A percentile compares a stretch with the other conserved stretches of the same genome.
Conservation (phyloP, 2,113 vertebrate species). For the Neotragus moschatus region DNA sequence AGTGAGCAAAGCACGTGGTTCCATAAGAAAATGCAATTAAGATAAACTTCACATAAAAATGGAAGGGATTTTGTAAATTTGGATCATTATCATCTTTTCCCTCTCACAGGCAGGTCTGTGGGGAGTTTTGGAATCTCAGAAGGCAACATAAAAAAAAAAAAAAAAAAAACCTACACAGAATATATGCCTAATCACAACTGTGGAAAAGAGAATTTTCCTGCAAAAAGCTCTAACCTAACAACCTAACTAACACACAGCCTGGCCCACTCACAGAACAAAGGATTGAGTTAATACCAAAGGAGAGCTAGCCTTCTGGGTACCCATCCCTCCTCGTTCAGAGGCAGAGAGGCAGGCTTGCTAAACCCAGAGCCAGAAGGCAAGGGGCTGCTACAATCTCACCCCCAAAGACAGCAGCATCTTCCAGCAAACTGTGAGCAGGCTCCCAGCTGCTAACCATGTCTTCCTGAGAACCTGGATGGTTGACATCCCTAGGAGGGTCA, state of each 20-base stretch:
- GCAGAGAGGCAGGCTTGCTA: background rate
- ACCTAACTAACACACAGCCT: background rate
- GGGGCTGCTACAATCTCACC: background rate
- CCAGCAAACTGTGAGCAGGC: background rate
- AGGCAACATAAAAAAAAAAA: background rate
- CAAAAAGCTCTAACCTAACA: background rate
- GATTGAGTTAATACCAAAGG: background rate
- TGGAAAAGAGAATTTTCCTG: background rate
- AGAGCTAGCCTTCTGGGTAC: background rate
- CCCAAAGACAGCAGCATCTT: background rate
- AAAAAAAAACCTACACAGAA: background rate
- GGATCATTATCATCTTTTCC: background rate
- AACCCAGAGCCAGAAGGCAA: background rate
- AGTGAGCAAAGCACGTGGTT: background rate
- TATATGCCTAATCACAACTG: background rate
- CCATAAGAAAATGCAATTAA: constrained; percentile 1
- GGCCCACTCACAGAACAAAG: background rate
- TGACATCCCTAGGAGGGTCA: background rate
- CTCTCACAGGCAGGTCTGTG: background rate
- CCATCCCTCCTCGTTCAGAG: background rate
- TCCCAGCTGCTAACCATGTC: background rate
- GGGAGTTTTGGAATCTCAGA: background rate
- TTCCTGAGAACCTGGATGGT: background rate
- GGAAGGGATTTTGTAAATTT: background rate
- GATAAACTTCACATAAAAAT: background rate